phyloP scores from a whole-genome alignment of 2,797 vertebrate genomes.

The Acridotheres tristis region DNA sequence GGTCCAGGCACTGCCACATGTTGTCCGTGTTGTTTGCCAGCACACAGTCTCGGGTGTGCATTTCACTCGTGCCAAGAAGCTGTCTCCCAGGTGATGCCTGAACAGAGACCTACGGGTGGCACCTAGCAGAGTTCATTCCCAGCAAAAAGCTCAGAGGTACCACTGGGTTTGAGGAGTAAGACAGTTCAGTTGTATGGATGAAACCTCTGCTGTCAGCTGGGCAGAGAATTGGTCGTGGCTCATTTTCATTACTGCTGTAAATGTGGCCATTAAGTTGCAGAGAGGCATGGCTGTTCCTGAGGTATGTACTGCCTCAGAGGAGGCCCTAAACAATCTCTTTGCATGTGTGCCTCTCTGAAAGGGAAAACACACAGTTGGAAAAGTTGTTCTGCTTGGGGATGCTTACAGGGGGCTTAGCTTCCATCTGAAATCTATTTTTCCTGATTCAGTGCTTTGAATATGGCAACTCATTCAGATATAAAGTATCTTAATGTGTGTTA shows the following conservation, averaged over 20 bases:
- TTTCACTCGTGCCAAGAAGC: not conserved
- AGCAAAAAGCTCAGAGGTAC: not conserved
- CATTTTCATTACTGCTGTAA: slow-evolving; percentile 18
- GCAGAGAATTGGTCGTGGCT: not conserved
- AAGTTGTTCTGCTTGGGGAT: not conserved
- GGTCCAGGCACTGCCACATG: not conserved
- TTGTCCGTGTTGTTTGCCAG: not conserved
- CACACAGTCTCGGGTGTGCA: accelerated
- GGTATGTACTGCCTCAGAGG: not conserved
- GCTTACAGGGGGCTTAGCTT: not conserved
- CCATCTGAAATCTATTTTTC: slow-evolving; percentile 54
- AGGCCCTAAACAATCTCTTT: not conserved
- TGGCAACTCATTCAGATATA: slow-evolving; percentile 45
- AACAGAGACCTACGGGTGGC: not conserved
- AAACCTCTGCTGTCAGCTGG: not conserved
- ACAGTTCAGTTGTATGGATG: not conserved
- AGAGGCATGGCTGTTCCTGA: not conserved
- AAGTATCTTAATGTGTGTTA: slow-evolving; percentile 39
- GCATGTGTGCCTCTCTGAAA: slow-evolving; percentile 6
- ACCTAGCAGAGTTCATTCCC: not conserved
- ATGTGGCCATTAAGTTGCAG: not conserved
- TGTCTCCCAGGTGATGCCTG: not conserved
- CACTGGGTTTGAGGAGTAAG: not conserved
- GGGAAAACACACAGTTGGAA: not conserved
- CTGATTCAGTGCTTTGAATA: not conserved